Evolutionary conservation across 2,888 invertebrate genomes (phyloP), one percentile per base, ranked within the genome.

Genomic region (Diloba caeruleocephala): DNA sequence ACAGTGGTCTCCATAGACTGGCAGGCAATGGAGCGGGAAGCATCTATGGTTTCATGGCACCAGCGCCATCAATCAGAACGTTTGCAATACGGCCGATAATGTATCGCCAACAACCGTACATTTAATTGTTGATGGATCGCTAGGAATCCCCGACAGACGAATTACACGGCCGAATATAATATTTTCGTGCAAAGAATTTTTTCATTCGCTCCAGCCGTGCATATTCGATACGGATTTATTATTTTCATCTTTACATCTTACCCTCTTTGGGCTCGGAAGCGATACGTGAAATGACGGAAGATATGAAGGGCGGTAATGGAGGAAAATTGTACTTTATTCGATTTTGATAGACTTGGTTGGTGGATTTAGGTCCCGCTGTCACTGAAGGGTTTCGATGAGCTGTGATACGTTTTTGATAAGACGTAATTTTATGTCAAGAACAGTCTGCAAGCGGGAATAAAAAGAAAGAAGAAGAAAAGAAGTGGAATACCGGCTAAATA

Each of bases 271-370:
- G 82, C 79, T 88, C 86, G 92, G 91, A 92, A 92, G 85, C 89
- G 91, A 92, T 90, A 92, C 92, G 92, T 91, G 84, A 91, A 92
- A 92, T 88, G 91, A 90, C 90, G 90, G 90, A 89, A 92, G 90
- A 88, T 87, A 85, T 87, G 90, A 89, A 87, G 89, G 89, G 89
- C 89, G 90, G 90, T 92, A 92, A 92, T 92, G 84, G 91, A 85
- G 87, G 90, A 89, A 92, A 92, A 92, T 92, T 91, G 90, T 87
- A 81, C 89, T 88, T 92, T 90, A 93, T 93, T 92, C 87, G 90
- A 92, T 92, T 92, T 92, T 92, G 92, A 92, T 92, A 89, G 90
- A 89, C 89, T 88, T 59, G 84, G 87, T 87, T 88, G 87, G 84
- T 74, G 85, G 87, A 90, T 90, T 92, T 89, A 81, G 87, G 82